These are phyloP conservation scores for Polydrusus tereticollis DNA, from an alignment of 2,888 invertebrate genomes.

Conservation along the genomic window DNA sequence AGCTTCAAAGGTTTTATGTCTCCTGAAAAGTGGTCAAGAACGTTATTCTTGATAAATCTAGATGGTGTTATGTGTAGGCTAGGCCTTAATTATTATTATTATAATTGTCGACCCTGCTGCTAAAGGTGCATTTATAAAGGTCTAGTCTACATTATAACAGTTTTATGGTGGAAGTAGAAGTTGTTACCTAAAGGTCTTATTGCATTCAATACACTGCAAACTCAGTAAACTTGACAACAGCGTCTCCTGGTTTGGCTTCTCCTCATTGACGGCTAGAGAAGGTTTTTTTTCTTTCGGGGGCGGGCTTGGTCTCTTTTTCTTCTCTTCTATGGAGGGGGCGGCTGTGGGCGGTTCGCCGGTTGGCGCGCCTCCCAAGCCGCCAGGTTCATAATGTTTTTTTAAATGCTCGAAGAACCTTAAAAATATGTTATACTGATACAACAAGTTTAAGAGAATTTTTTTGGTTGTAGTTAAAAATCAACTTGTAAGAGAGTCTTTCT, in stretches of 20 bases:
- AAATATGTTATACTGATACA: neutral
- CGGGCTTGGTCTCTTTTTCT: slow-evolving; percentile 38
- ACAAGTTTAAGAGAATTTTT: neutral
- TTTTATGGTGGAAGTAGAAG: too few relatives aligned
- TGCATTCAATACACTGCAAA: slow-evolving; percentile 65
- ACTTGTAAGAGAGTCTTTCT: too few relatives aligned
- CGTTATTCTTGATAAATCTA: too few relatives aligned
- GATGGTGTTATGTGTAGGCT: too few relatives aligned
- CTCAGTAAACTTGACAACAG: slow-evolving; percentile 61
- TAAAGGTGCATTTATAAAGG: too few relatives aligned
- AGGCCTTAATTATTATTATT: too few relatives aligned
- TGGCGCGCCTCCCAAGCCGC: slow-evolving; percentile 35
- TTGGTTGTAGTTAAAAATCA: neutral
- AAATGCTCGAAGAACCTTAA: slow-evolving; percentile 84
- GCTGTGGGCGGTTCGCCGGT: neutral
- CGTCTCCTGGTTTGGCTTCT: slow-evolving; percentile 53
- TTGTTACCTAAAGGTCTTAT: slow-evolving; percentile 72
- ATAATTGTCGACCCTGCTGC: too few relatives aligned
- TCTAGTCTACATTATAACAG: too few relatives aligned
- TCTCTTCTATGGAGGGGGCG: slow-evolving; percentile 25
- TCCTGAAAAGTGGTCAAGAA: slow-evolving; percentile 51
- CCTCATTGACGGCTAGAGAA: slow-evolving; percentile 23
- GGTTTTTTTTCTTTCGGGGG: slow-evolving; percentile 46
- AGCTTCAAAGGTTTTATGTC: slow-evolving; percentile 75
- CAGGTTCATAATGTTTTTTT: slow-evolving; percentile 84